Evolutionary conservation across 2,797 vertebrate species (phyloP).

Genomic region (Lepidocolaptes lacrymiger): DNA sequence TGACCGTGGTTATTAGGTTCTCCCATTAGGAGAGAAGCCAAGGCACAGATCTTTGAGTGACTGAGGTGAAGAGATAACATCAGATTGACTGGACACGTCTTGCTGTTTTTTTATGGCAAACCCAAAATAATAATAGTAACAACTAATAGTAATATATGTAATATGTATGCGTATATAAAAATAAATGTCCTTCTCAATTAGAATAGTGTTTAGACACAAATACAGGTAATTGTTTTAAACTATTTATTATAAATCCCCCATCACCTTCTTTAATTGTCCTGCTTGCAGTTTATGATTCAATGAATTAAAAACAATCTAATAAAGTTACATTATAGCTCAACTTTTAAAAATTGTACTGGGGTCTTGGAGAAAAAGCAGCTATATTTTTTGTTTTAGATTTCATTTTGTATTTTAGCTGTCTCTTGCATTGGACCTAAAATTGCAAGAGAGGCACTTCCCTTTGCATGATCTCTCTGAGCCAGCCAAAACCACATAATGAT

Average conservation of each 20-base stretch:
- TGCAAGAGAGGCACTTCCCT: constrained; percentile 46
- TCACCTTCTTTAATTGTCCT: neutral
- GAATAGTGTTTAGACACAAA: neutral
- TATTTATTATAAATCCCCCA: neutral
- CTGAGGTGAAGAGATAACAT: neutral
- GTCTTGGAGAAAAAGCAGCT: neutral
- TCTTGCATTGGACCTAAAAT: constrained; percentile 26
- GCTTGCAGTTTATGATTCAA: neutral
- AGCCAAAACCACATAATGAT: constrained; percentile 63
- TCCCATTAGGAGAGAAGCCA: neutral
- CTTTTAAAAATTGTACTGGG: neutral
- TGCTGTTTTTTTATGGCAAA: neutral
- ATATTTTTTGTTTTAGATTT: neutral
- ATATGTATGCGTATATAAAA: neutral
- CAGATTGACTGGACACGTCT: neutral
- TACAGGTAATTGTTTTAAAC: neutral
- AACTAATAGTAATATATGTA: neutral
- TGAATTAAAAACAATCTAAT: neutral
- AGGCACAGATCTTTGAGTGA: neutral
- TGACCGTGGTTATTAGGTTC: neutral
- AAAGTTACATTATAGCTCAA: neutral
- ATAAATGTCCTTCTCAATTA: neutral
- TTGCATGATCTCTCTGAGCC: neutral
- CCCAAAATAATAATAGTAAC: neutral
- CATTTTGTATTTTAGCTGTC: constrained; percentile 2